Evolutionary conservation across 2,113 vertebrate genomes (phyloP).

Genomic region (Odocoileus virginianus): DNA sequence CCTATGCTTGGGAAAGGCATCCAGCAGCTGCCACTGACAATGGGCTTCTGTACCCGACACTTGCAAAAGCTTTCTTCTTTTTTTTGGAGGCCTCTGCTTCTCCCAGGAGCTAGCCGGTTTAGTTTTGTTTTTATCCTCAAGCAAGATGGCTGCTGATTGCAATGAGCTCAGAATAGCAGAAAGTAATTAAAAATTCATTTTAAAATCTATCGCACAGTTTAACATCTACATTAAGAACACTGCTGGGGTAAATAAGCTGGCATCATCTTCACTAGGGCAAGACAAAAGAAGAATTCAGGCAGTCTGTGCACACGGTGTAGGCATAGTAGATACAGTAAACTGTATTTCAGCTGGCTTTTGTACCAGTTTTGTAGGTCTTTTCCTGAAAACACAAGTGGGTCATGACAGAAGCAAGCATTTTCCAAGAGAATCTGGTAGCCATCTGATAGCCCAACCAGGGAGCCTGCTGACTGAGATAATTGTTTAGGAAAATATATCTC

Average conservation of each 20-base stretch:
- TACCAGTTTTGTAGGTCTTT: neutral
- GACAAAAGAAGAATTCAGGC: neutral
- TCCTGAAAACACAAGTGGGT: neutral
- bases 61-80: neutral
- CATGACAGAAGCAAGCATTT: neutral
- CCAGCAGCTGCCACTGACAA: slow-evolving; percentile 55
- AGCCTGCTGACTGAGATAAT: neutral
- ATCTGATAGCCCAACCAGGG: neutral
- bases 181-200: slow-evolving; percentile 74
- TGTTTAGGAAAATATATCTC: neutral
- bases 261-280: neutral
- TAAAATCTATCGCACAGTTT: slow-evolving; percentile 46
- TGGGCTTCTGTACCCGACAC: slow-evolving; percentile 27
- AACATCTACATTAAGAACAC: slow-evolving; percentile 48
- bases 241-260: slow-evolving; percentile 50
- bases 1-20: neutral
- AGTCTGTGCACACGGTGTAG: neutral
- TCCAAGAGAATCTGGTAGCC: neutral
- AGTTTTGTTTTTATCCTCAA: slow-evolving; percentile 56
- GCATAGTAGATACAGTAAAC: neutral
- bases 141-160: slow-evolving; percentile 69
- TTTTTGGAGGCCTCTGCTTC: neutral
- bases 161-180: slow-evolving; percentile 65
- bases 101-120: neutral
- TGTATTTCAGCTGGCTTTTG: neutral